Percentiles rank a stretch among this genome's conserved stretches.
Conservation (phyloP, 2,797 vertebrate species). For the Ateles fusciceps region DNA sequence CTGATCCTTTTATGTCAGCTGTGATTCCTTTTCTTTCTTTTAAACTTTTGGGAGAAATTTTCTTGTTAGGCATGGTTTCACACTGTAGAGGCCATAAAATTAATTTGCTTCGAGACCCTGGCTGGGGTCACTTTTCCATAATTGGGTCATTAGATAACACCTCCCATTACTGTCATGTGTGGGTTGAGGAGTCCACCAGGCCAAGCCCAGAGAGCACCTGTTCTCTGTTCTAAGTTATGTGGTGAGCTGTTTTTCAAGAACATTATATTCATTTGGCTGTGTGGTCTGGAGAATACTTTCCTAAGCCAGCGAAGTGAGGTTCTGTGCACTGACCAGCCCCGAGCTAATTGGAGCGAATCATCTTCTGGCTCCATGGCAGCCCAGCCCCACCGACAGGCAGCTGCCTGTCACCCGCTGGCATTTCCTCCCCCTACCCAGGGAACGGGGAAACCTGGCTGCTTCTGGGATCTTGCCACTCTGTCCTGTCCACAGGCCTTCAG, state of each 20-base stretch:
- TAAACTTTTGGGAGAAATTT: constrained; percentile 47
- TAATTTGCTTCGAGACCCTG: constrained; percentile 37
- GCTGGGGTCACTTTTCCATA: background rate
- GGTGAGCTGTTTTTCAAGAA: background rate
- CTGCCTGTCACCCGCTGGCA: constrained; percentile 47
- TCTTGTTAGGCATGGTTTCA: constrained; percentile 56
- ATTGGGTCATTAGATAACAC: constrained; percentile 48
- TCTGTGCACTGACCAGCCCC: background rate
- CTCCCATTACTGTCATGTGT: background rate
- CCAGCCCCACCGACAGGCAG: background rate
- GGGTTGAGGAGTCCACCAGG: background rate
- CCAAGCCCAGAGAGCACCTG: constrained; percentile 61
- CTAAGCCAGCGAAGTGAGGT: constrained; percentile 20
- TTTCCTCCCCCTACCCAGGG: constrained; percentile 26
- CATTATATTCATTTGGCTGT: constrained; percentile 5
- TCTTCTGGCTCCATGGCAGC: background rate
- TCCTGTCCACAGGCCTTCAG: background rate
- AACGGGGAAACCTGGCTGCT: constrained; percentile 36
- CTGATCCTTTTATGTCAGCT: constrained; percentile 77
- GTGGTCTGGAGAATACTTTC: constrained; percentile 47
- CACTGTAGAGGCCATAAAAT: background rate
- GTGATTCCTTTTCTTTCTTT: constrained; percentile 64
- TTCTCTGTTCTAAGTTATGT: background rate
- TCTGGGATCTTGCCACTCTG: constrained; percentile 38
- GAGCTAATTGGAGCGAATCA: background rate